Evolutionary conservation across 2,113 vertebrate genomes (phyloP), one percentile per base, ranked within the genome.

Genomic region (Callaeas wilsoni): DNA sequence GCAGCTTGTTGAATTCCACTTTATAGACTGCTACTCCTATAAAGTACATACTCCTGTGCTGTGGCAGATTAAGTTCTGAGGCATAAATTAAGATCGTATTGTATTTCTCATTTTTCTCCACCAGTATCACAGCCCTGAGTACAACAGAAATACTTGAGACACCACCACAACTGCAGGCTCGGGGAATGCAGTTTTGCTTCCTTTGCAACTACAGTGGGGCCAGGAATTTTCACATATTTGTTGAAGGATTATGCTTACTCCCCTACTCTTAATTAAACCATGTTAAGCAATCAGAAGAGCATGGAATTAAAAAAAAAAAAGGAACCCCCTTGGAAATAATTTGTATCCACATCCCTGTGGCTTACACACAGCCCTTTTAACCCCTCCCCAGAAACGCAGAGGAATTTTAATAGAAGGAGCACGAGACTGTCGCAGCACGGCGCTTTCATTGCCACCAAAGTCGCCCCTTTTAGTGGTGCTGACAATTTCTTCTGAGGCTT

Each of bases 401-500:
- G 90, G 83, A 77, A 93, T 96, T 92, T 95, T 71, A 94, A 92
- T 42, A 71, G 80, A 69, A 93, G 81, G 70, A 91, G 74, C 57
- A 75, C 5, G 21, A 78, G 80, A 10, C 55, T 29, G 86, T 81
- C 13, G 20, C 73, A 77, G 92, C 63, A 4, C 19, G 1, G 84
- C 2, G 2, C 67, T 78, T 78, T 47, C 75, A 19, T 12, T 12
- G 23, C 89, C 94, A 85, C 90, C 79, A 46, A 79, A 93, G 67
- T 42, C 25, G 4, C 44, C n/a, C 59, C 67, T 49, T 57, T 89
- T 35, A 29, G 49, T 46, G 68, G 39, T 49, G 80, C 47, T 42
- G 87, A 87, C 60, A 69, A 69, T 86, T 50, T 15, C 69, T 65
- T 52, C 71, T 3, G 4, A 55, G 78, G 74, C 52, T 78, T 67